Evolutionary conservation across 2,113 vertebrate species (phyloP).

Genomic region (Dicaeum eximium): DNA sequence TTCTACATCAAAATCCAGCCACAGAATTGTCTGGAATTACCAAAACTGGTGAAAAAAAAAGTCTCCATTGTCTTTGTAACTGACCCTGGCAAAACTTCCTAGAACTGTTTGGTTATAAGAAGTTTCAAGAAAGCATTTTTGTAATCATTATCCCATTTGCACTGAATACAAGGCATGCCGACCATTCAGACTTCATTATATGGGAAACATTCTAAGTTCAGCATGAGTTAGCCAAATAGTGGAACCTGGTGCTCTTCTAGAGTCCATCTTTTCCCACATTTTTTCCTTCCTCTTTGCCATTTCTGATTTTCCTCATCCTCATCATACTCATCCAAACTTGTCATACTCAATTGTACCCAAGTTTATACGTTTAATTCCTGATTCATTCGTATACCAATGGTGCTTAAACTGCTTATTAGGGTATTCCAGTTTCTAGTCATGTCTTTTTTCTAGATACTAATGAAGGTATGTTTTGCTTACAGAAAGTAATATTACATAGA

Average conservation of each 20-base stretch:
- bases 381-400: not conserved
- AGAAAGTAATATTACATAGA: not conserved
- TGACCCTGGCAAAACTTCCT: constrained; percentile 53
- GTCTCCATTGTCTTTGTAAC: constrained; percentile 42
- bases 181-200: constrained; percentile 49
- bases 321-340: not conserved
- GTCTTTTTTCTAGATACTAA: not conserved
- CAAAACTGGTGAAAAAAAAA: not conserved
- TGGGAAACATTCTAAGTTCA: not conserved
- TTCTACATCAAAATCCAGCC: constrained; percentile 18
- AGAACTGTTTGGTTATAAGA: constrained; percentile 37
- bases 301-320: not conserved
- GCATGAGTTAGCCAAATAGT: not conserved
- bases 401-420: not conserved
- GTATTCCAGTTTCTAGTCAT: not conserved
- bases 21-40: constrained; percentile 58
- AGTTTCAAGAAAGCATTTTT: constrained; percentile 52
- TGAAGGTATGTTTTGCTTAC: not conserved
- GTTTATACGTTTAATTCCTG: not conserved
- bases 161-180: constrained; percentile 43
- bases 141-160: constrained; percentile 43
- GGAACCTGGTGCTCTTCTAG: not conserved
- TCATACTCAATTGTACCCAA: not conserved
- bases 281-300: not conserved
- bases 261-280: not conserved